Evolutionary conservation across 2,888 invertebrate species (phyloP).

Genomic region (Andrena marginata): DNA sequence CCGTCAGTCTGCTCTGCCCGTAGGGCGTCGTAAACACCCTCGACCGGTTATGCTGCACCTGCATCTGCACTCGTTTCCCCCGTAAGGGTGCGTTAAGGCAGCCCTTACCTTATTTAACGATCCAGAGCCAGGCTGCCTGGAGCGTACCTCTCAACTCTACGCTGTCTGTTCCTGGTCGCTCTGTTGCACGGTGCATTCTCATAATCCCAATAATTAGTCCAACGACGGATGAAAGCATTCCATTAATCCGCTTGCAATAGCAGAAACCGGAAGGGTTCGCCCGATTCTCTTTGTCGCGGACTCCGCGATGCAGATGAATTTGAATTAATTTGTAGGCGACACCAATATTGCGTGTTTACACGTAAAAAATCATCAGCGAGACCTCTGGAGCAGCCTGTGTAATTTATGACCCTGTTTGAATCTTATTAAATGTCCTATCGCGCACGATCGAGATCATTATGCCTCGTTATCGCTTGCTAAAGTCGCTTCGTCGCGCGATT

Average conservation of each 20-base stretch:
- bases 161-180: background rate
- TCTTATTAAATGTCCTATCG: background rate
- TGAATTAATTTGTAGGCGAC: background rate
- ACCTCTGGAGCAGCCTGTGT: background rate
- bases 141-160: background rate
- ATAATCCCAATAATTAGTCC: background rate
- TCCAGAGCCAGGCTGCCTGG: background rate
- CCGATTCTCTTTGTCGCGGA: background rate
- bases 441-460: conserved; percentile 6
- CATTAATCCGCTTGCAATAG: too few relatives aligned
- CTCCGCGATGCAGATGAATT: background rate
- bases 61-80: conserved; percentile 61
- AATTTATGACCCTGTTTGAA: conserved; percentile 1
- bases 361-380: background rate
- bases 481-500: conserved; percentile 10
- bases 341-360: background rate
- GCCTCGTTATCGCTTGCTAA: conserved; percentile 9
- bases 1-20: conserved; percentile 73
- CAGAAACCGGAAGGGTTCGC: background rate
- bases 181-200: background rate
- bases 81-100: conserved; percentile 31
- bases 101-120: conserved; percentile 46
- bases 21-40: conserved; percentile 77
- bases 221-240: background rate
- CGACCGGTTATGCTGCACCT: conserved; percentile 72